Conservation (phyloP, 2,113 vertebrate species). For the Emberiza fucata region DNA sequence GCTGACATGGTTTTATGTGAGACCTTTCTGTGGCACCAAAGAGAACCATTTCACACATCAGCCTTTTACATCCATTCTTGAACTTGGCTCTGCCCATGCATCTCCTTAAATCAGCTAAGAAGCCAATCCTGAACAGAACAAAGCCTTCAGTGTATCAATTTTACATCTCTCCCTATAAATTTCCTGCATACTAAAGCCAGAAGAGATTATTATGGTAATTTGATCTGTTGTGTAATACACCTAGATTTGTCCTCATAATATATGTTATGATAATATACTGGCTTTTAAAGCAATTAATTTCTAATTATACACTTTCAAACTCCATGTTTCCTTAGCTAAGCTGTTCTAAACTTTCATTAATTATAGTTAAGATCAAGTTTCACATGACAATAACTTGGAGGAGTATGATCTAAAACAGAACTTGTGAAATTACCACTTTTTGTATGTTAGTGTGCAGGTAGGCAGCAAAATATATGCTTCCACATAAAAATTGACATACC, state of each 20-base stretch:
- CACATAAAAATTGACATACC: not conserved
- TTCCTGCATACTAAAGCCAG: not conserved
- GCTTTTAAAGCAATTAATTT: not conserved
- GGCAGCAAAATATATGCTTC: not conserved
- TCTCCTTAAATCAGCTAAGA: not conserved
- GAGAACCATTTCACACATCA: not conserved
- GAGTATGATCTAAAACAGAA: slow-evolving; percentile 1
- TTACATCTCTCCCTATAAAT: not conserved
- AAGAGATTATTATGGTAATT: not conserved
- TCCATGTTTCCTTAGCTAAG: not conserved
- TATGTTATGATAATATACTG: not conserved
- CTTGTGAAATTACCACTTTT: not conserved
- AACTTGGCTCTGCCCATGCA: not conserved
- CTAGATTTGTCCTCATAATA: not conserved
- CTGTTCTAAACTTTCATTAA: not conserved
- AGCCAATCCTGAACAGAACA: not conserved
- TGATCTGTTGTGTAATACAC: not conserved
- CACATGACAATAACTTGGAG: not conserved
- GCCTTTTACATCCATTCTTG: not conserved
- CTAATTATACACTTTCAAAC: not conserved
- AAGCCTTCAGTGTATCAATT: not conserved
- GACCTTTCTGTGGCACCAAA: not conserved
- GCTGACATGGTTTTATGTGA: not conserved
- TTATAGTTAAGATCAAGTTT: not conserved
- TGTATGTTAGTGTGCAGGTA: not conserved